phyloP scores from a whole-genome alignment of 2,113 vertebrate species.

The Equus przewalskii region DNA sequence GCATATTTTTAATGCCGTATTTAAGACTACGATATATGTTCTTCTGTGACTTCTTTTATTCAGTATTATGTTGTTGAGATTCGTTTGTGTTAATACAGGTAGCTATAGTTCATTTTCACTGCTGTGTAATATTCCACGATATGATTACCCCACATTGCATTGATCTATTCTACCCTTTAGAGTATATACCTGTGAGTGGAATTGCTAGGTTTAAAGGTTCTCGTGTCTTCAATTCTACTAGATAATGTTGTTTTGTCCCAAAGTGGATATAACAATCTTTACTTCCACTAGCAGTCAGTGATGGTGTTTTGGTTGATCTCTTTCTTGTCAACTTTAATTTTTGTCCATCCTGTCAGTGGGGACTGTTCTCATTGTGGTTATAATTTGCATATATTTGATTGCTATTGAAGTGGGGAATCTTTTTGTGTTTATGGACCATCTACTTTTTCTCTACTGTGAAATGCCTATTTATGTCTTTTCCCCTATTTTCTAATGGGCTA shows the following conservation, averaged over 20 bases:
- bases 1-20: not conserved
- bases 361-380: not conserved
- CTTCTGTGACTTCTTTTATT: not conserved
- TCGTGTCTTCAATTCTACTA: not conserved
- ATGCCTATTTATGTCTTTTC: not conserved
- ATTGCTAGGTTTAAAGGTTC: not conserved
- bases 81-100: not conserved
- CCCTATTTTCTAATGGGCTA: not conserved
- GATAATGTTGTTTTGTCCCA: not conserved
- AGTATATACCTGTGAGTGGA: not conserved
- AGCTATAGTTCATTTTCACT: not conserved
- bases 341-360: not conserved
- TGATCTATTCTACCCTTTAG: too few relatives aligned
- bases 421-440: not conserved
- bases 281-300: too few relatives aligned
- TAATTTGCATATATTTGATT: not conserved
- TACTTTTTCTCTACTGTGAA: not conserved
- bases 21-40: not conserved
- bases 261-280: not conserved
- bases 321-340: not conserved
- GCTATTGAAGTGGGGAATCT: not conserved
- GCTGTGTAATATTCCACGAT: rapidly evolving
- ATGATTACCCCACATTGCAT: not conserved
- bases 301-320: not conserved
- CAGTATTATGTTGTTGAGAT: not conserved